These are phyloP conservation scores for Allobates femoralis DNA, from an alignment of 2,797 vertebrate genomes.

Conservation along the genomic window DNA sequence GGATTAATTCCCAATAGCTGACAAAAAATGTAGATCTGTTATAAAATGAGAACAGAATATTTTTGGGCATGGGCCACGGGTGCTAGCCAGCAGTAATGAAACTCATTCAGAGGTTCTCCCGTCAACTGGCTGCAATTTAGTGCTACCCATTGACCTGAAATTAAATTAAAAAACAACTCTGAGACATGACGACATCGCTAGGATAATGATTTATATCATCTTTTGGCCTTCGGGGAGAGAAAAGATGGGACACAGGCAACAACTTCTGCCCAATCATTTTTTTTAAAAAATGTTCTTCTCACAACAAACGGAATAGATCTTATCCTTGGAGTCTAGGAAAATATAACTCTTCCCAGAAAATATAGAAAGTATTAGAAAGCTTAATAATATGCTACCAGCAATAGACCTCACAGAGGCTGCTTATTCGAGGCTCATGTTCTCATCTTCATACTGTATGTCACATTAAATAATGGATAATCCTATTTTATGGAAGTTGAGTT, in stretches of 20 bases:
- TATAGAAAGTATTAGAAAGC: conserved; percentile 16
- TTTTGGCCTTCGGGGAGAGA: conserved; percentile 31
- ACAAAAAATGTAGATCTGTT: conserved; percentile 58
- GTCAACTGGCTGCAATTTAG: conserved; percentile 49
- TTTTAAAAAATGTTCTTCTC: conserved; percentile 10
- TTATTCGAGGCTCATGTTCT: neutral
- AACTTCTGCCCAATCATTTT: conserved; percentile 27
- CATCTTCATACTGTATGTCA: too few relatives aligned
- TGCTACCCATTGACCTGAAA: conserved; percentile 59
- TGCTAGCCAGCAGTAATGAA: conserved; percentile 48
- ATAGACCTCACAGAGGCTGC: conserved; percentile 1
- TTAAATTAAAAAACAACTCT: conserved; percentile 52
- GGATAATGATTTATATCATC: conserved; percentile 44
- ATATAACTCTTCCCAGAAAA: conserved; percentile 9
- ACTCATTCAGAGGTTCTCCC: conserved; percentile 59
- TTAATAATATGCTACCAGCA: conserved; percentile 22
- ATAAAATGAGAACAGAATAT: conserved; percentile 44
- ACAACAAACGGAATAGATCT: conserved; percentile 14
- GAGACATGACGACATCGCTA: conserved; percentile 58
- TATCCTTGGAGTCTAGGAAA: conserved; percentile 1
- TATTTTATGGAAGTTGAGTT: neutral
- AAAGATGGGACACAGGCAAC: conserved; percentile 24
- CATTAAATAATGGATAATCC: neutral
- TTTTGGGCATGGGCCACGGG: conserved; percentile 51
- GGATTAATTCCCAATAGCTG: conserved; percentile 60